A percentile compares a stretch with the other conserved stretches of the same genome.
Conservation (phyloP, 2,113 vertebrate genomes). For the Microcebus griseorufus region DNA sequence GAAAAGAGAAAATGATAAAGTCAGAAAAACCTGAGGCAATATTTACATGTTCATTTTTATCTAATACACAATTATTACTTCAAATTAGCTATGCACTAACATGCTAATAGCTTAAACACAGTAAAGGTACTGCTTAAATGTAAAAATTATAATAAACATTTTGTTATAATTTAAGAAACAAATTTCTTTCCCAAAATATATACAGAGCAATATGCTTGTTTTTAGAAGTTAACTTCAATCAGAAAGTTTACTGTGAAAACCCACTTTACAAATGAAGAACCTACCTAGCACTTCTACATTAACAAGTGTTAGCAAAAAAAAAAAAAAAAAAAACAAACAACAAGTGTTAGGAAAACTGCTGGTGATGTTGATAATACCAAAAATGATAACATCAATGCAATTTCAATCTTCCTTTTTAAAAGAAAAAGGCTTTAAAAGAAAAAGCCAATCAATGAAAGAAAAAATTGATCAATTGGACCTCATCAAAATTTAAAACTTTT, state of each 20-base stretch:
- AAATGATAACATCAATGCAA: neutral
- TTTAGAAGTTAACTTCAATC: conserved; percentile 27
- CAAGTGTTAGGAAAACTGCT: neutral
- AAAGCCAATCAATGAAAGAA: neutral
- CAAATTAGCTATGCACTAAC: neutral
- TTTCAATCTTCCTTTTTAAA: neutral
- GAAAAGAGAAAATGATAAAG: neutral
- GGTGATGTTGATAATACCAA: neutral
- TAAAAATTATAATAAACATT: neutral
- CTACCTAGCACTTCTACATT: neutral
- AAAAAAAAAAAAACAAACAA: neutral
- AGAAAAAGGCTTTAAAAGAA: neutral
- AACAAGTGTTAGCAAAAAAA: conserved; percentile 2
- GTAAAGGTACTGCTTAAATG: neutral
- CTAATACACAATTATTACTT: neutral
- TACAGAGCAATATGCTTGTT: neutral
- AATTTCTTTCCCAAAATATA: neutral
- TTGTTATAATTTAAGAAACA: neutral
- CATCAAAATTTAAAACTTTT: neutral
- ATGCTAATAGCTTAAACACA: neutral
- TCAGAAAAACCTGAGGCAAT: conserved; percentile 18
- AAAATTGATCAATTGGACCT: neutral
- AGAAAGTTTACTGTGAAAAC: conserved; percentile 30
- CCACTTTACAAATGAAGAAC: neutral
- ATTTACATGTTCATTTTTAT: neutral